Percentiles rank a stretch among this genome's conserved stretches.
These are phyloP conservation scores for Trididemnum miniatum DNA, from an alignment of 23 tunicate genomes.

Conservation along the genomic window DNA sequence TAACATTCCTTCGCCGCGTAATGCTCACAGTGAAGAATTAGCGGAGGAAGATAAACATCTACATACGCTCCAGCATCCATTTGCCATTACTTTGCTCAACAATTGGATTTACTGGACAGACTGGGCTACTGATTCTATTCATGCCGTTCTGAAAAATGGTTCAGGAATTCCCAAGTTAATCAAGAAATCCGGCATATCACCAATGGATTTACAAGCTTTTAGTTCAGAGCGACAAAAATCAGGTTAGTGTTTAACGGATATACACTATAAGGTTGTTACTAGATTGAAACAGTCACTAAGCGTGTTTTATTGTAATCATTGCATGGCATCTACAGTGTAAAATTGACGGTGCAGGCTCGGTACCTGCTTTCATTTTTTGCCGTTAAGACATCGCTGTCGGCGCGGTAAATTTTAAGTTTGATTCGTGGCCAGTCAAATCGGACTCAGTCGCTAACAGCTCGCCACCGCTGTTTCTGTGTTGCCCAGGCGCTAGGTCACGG, in stretches of 20 bases:
- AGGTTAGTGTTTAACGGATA: conserved; percentile 44
- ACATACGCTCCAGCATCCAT: conserved; percentile 75
- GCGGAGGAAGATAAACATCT: background rate
- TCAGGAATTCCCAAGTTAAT: conserved; percentile 55
- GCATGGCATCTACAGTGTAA: too few species aligned
- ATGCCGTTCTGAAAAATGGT: conserved; percentile 70
- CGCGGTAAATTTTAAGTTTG: background rate
- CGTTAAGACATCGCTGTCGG: background rate
- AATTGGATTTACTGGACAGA: conserved; percentile 88
- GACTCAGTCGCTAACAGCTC: background rate
- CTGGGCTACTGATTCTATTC: conserved; percentile 79
- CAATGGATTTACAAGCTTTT: conserved; percentile 78
- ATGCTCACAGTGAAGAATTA: background rate
- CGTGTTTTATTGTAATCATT: too few species aligned
- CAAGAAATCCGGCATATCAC: conserved; percentile 33
- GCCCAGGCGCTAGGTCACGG: background rate
- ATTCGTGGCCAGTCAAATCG: background rate
- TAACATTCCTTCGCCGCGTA: background rate
- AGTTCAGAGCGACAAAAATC: conserved; percentile 57
- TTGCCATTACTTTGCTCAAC: conserved; percentile 68
- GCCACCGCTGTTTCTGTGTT: background rate
- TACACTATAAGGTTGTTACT: too few species aligned
- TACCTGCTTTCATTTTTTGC: too few species aligned
- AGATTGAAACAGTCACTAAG: too few species aligned
- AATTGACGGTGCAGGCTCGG: too few species aligned